Evolutionary conservation across 2,113 vertebrate genomes (phyloP).

Genomic region (Alligator mississippiensis): DNA sequence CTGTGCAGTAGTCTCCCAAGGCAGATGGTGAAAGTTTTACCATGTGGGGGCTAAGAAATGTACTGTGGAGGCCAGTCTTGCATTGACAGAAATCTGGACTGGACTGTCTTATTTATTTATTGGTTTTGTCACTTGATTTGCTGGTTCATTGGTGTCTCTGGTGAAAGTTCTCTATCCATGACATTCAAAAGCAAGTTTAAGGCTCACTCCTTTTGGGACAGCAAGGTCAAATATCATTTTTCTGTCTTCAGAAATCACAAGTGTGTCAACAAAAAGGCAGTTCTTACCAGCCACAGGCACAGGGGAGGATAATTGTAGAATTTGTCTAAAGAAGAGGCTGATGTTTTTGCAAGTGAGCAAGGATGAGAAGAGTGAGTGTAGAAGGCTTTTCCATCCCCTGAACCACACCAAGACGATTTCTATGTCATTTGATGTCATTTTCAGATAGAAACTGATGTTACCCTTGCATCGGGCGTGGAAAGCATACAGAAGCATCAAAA

Average conservation of each 20-base stretch:
- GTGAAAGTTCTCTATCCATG: not conserved
- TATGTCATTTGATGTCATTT: not conserved
- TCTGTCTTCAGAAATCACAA: not conserved
- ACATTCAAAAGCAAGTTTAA: rapidly evolving
- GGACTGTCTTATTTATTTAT: not conserved
- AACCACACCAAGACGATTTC: not conserved
- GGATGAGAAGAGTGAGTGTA: not conserved
- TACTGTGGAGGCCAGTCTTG: not conserved
- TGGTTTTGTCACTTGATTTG: not conserved
- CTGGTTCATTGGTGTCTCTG: not conserved
- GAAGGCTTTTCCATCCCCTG: not conserved
- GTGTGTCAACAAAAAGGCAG: not conserved
- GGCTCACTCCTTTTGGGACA: not conserved
- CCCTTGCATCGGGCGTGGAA: not conserved
- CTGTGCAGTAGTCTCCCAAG: not conserved
- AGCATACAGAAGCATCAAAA: not conserved
- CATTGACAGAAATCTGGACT: not conserved
- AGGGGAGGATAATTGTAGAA: not conserved
- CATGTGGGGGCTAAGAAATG: not conserved
- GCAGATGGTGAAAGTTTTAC: not conserved
- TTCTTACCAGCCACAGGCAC: not conserved
- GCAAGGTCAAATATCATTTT: not conserved
- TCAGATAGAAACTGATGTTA: not conserved
- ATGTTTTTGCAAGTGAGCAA: not conserved
- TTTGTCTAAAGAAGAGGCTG: not conserved